Base-by-base conservation (phyloP, 1,140 invertebrate species). In the Diprion similis region DNA sequence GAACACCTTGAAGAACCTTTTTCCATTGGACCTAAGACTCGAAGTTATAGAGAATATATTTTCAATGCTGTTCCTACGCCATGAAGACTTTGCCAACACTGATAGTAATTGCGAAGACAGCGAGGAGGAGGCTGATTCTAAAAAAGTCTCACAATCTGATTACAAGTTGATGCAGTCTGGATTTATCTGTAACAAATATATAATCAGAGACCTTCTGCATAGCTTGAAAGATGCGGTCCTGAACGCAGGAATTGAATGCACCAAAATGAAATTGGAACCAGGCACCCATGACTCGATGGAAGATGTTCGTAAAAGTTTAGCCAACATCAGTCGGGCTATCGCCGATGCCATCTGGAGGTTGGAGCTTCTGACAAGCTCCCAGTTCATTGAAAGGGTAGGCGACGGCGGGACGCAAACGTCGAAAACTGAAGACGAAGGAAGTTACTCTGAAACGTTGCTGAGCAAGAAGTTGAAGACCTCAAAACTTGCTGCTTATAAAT, bases 41-140 rank as follows among this genome's bases (percentile, higher is more conserved):
- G 81, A 86, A 59, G 78, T 79, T 0, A 80, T 87, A 13, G 79
- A 84, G 66, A 83, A 84, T 76, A 80, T 86, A 73, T 86, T 86
- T 69, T 81, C 81, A 4, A 81, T 87, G 68, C 68, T 87, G n/a
- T 86, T 87, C 47, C 70, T 87, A 9, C 76, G 79, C 18, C 66
- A 83, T 13, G 82, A 84, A 19, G 78, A 87, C 68, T 85, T 87
- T 51, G 46, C 75, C 15, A 37, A 72, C 65, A 11, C 8, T 8
- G 72, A 75, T 13, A 78, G 76, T 17, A 73, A 10, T 71, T 77
- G 73, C 3, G 76, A 77, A 37, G 17, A 24, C 46, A 73, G 72
- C 19, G 79, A 81, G 8, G 81, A 82, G 3, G 76, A 84, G 66
- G 79, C 10, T 13, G 51, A 17, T 15, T 6, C n/a, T 11, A 15